A percentile compares a stretch with the other conserved stretches of the same genome.
Conservation (phyloP, 2,888 invertebrate genomes). For the Patella pellucida region DNA sequence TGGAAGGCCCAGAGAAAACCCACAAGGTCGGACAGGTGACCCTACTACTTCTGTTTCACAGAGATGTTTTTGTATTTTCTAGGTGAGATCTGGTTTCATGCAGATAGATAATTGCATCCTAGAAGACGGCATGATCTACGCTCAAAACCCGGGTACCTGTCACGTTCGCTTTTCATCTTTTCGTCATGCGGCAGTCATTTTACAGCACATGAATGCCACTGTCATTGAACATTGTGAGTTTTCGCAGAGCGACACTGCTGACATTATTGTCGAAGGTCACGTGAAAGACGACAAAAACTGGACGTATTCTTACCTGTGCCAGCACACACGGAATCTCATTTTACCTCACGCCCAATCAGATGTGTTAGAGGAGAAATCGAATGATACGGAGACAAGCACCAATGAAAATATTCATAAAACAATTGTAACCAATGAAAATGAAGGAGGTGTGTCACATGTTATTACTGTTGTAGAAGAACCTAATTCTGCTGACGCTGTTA, state of each 20-base stretch:
- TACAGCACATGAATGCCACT: conserved; percentile 57
- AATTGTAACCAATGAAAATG: no score
- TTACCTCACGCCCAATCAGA: no score
- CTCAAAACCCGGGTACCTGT: conserved; percentile 57
- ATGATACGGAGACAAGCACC: no score
- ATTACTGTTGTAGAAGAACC: no score
- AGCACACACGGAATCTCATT: no score
- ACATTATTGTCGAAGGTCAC: conserved; percentile 58
- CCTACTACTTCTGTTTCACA: no score
- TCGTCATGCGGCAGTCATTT: conserved; percentile 57
- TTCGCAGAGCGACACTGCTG: conserved; percentile 58
- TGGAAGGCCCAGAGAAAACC: no score
- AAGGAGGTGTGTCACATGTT: no score
- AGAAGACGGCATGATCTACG: conserved; percentile 63
- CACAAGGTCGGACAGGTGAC: no score
- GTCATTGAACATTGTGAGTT: conserved; percentile 65
- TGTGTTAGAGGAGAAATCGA: no score
- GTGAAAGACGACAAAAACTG: conserved; percentile 58
- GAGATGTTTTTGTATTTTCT: conserved; percentile 21
- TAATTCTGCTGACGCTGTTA: no score
- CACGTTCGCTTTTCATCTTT: conserved; percentile 61
- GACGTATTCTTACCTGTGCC: conserved; percentile 41
- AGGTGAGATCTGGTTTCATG: conserved; percentile 60
- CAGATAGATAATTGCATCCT: conserved; percentile 66
- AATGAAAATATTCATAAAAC: no score